Evolutionary conservation across 2,797 vertebrate species (phyloP).

Genomic region (Microctenopoma steveboyesi): DNA sequence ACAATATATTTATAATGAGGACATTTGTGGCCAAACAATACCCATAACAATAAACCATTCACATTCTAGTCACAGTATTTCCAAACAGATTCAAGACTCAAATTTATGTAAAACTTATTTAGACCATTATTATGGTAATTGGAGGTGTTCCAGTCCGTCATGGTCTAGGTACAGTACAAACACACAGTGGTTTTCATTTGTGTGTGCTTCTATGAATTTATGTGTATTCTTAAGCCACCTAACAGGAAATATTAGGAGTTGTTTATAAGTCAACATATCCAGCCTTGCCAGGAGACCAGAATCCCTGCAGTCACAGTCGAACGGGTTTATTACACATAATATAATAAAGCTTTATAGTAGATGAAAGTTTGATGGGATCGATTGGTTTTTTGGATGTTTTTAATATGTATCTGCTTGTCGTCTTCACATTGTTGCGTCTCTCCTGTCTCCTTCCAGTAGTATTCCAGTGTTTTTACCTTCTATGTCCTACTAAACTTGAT

Average conservation of each 20-base stretch:
- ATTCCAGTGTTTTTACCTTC: slow-evolving; percentile 56
- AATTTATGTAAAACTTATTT: slow-evolving; percentile 1
- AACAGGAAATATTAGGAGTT: slow-evolving; percentile 14
- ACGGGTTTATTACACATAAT: slow-evolving; percentile 1
- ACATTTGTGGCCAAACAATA: slow-evolving; percentile 31
- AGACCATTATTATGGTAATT: background rate
- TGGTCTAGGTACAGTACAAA: background rate
- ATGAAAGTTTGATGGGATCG: background rate
- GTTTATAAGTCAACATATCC: slow-evolving; percentile 18
- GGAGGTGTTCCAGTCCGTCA: background rate
- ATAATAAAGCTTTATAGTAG: slow-evolving; percentile 1
- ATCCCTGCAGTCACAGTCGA: background rate
- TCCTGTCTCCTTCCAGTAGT: slow-evolving; percentile 45
- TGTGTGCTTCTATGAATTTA: slow-evolving; percentile 2
- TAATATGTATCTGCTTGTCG: background rate
- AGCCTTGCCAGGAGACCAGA: background rate
- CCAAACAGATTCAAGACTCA: slow-evolving; percentile 13
- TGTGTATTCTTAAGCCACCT: slow-evolving; percentile 2
- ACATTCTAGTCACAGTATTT: slow-evolving; percentile 59
- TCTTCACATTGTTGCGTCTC: slow-evolving; percentile 33
- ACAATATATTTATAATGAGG: slow-evolving; percentile 19
- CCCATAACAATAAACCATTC: slow-evolving; percentile 4
- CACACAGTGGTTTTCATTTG: background rate
- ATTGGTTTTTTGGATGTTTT: slow-evolving; percentile 1
- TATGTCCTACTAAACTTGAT: background rate